Conservation (phyloP, 1,140 invertebrate species). For the Trichogramma pretiosum region DNA sequence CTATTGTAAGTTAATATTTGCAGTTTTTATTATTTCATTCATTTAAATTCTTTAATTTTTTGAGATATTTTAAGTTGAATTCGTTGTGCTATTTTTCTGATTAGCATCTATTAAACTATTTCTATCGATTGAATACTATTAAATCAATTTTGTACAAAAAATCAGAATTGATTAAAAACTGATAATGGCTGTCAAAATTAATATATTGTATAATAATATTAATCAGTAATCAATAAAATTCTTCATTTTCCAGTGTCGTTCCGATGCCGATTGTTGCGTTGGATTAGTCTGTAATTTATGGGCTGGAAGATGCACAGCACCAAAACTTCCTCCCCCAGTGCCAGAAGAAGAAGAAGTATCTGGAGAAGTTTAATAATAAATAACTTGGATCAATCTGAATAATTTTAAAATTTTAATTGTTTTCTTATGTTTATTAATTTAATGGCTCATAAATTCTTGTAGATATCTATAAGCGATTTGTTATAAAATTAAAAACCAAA, state of each 20-base stretch:
- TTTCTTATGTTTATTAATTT: constrained; percentile 1
- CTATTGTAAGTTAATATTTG: constrained; percentile 16
- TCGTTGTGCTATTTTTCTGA: too few species aligned
- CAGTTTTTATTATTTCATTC: too few species aligned
- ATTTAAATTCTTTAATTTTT: too few species aligned
- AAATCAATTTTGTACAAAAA: too few species aligned
- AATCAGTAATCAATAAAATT: too few species aligned
- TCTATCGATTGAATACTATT: too few species aligned
- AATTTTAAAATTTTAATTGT: neutral
- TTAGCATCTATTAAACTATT: too few species aligned
- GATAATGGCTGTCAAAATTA: too few species aligned
- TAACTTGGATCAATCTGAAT: neutral
- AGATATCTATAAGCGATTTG: neutral
- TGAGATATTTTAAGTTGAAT: too few species aligned
- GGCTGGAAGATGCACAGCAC: constrained; percentile 14
- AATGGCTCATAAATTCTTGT: neutral
- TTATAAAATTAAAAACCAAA: too few species aligned
- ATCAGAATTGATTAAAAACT: too few species aligned
- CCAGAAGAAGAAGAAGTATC: neutral
- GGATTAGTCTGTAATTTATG: constrained; percentile 16
- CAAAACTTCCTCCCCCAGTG: neutral
- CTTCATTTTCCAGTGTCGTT: constrained; percentile 14
- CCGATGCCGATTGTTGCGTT: constrained; percentile 14
- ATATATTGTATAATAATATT: too few species aligned
- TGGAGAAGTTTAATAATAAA: neutral